phyloP scores from a whole-genome alignment of 2,113 vertebrate species.

The Pyrgilauda ruficollis region DNA sequence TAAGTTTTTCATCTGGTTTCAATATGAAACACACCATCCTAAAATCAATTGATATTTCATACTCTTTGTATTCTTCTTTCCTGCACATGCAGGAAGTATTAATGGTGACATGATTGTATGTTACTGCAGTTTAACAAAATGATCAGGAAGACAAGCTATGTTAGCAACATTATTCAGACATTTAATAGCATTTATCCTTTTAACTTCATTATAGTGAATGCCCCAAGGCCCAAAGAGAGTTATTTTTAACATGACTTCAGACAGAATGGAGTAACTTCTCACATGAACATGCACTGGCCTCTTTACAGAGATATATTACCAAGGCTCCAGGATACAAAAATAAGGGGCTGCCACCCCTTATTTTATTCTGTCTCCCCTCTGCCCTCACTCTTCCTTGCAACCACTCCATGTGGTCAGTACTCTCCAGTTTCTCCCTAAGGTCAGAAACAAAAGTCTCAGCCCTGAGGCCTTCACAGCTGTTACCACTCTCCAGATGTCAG shows the following conservation, averaged over 20 bases:
- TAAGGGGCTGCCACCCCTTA: neutral
- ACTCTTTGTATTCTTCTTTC: conserved; percentile 59
- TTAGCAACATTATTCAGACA: conserved; percentile 70
- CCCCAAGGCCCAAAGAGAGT: conserved; percentile 33
- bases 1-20: conserved; percentile 52
- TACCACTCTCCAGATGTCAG: conserved; percentile 49
- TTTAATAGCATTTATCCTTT: conserved; percentile 70
- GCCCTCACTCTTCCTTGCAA: neutral
- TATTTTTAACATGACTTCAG: conserved; percentile 59
- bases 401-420: conserved; percentile 29
- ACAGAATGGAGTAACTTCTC: conserved; percentile 40
- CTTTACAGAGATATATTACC: conserved; percentile 31
- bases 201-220: conserved; percentile 60
- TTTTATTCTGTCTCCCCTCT: neutral
- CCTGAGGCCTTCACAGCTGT: conserved; percentile 13
- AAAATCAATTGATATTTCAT: conserved; percentile 64
- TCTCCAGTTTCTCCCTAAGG: conserved; percentile 49
- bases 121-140: conserved; percentile 65
- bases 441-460: conserved; percentile 34
- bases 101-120: conserved; percentile 66
- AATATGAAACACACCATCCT: conserved; percentile 55
- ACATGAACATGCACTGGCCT: neutral
- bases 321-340: neutral
- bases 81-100: conserved; percentile 66
- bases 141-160: conserved; percentile 62